These are phyloP conservation scores for Phrynocephalus versicolor DNA, from an alignment of 2,113 vertebrate genomes.

Conservation along the genomic window DNA sequence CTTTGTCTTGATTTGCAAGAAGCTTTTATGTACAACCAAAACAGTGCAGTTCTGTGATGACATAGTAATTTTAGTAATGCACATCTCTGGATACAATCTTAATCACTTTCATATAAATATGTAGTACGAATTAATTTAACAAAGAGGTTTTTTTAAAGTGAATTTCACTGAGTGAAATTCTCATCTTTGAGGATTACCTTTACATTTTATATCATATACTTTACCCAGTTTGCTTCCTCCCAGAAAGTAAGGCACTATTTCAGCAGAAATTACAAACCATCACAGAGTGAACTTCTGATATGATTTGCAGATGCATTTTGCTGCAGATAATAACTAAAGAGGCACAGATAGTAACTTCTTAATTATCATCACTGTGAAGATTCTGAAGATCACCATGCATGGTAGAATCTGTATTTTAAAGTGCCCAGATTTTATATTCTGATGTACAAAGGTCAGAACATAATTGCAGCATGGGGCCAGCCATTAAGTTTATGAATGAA, in stretches of 20 bases:
- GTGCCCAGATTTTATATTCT: constrained; percentile 1
- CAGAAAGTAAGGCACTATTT: neutral
- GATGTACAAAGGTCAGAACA: neutral
- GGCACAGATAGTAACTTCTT: constrained; percentile 10
- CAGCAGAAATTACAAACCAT: neutral
- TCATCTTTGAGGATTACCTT: neutral
- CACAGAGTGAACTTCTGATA: neutral
- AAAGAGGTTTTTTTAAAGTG: neutral
- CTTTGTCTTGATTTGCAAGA: neutral
- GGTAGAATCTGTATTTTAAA: constrained; percentile 36
- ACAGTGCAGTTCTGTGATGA: too few relatives aligned
- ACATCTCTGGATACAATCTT: neutral
- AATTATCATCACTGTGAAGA: neutral
- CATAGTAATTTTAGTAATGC: neutral
- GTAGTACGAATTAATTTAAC: neutral
- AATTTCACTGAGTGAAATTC: neutral
- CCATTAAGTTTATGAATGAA: constrained; percentile 26
- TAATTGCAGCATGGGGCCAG: constrained; percentile 37
- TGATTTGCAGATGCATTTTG: constrained; percentile 1
- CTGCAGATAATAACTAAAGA: constrained; percentile 1
- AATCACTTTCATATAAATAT: neutral
- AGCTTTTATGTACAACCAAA: neutral
- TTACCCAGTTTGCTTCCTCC: neutral
- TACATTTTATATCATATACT: neutral
- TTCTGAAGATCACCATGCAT: constrained; percentile 11